Base-by-base conservation (phyloP, 2,888 invertebrate genomes). In the Caenorhabditis afra region DNA sequence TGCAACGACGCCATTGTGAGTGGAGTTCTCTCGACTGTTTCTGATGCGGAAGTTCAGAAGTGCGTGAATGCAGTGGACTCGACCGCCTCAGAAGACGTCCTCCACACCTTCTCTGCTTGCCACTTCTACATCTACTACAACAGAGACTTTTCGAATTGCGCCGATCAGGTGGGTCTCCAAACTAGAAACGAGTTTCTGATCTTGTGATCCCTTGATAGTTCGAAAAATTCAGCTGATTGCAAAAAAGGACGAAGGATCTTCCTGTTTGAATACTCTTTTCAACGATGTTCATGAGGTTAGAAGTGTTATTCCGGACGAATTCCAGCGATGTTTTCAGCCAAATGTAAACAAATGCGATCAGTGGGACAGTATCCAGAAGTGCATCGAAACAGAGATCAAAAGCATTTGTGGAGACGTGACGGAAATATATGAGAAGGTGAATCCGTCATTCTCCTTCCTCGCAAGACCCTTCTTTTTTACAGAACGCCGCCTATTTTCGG, bases 401-500 rank as follows among this genome's bases (percentile, higher is more conserved):
- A 58, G 29, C 47, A 57, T 29, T 23, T 73, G 73, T 14, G 58
- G 64, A 35, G 71, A 29, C 53, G 59, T 52, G 64, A 58, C 50
- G 52, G 49, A 22, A 12, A 50, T 49, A 50, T 73, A 73, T 58
- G 58, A 73, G 52, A 55, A 73, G 58, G 73, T 73, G 66, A 47
- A 68, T 59, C 52, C 41, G 41, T 67, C 41, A 22, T 35, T 16
- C 16, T 44, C 41, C 16, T 45, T 45, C 61, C 59, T 35, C 55
- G 49, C 53, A 41, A 29, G 29, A 59, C 39, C 45, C 11, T 18
- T 68, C n/a, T 50, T 22, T 35, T 58, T 73, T 73, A 29, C 73
- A 73, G 73, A 64, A 73, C 39, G 64, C 73, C 64, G 57, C 58
- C 64, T 64, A 64, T 64, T 57, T 73, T 18, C 73, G 73, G 8